Percentiles rank a stretch among this genome's conserved stretches.
Conservation (phyloP, 2,113 vertebrate species). For the Brienomyrus brachyistius region DNA sequence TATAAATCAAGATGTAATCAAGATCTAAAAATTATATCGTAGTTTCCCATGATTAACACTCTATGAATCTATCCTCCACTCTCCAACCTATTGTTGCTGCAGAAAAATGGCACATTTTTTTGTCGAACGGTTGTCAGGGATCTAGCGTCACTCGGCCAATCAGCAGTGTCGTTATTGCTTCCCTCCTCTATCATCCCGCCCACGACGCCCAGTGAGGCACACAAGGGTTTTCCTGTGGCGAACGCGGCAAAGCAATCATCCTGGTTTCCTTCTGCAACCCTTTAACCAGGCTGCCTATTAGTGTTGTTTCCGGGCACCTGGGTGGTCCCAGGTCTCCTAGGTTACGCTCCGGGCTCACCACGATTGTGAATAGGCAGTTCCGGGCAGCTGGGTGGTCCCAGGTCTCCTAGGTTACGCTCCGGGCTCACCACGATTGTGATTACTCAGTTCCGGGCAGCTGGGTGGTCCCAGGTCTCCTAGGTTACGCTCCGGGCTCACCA, state of each 20-base stretch:
- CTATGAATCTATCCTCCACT: not conserved
- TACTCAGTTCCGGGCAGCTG: not conserved
- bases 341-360: not conserved
- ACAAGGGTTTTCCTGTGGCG: not conserved
- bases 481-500: not conserved
- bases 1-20: not conserved
- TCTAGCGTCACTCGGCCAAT: not conserved
- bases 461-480: not conserved
- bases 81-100: slow-evolving; percentile 19
- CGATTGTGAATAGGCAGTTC: not conserved
- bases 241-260: not conserved
- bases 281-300: not conserved
- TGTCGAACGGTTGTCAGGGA: not conserved
- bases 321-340: not conserved
- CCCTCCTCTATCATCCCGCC: not conserved
- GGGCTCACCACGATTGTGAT: not conserved
- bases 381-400: not conserved
- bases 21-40: not conserved
- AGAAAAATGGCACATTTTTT: slow-evolving; percentile 39
- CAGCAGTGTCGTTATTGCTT: not conserved
- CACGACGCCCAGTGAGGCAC: not conserved
- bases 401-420: not conserved
- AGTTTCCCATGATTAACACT: not conserved
- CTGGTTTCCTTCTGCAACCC: not conserved
- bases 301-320: not conserved